Evolutionary conservation across 2,113 vertebrate genomes (phyloP).

Genomic region (Monopterus albus): DNA sequence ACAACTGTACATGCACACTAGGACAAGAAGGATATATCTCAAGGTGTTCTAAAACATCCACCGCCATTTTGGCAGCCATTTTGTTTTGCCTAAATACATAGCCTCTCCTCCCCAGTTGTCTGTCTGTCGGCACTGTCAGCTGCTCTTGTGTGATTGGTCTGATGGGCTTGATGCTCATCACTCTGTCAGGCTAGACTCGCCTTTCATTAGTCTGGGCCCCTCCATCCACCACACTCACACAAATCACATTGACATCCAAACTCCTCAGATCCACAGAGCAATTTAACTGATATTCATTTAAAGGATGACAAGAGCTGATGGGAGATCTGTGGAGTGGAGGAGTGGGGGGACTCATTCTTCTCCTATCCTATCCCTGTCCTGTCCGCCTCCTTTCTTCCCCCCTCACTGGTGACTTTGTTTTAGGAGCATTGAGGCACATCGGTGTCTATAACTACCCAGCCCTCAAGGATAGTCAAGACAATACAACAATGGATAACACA

Average conservation of each 20-base stretch:
- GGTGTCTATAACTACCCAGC: constrained; percentile 72
- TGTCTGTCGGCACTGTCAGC: constrained; percentile 84
- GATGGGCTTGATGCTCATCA: constrained; percentile 94
- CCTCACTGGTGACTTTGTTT: constrained; percentile 79
- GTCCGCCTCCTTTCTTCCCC: constrained; percentile 76
- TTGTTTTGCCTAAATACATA: constrained; percentile 77
- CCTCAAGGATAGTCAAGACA: constrained; percentile 74
- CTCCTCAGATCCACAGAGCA: constrained; percentile 99
- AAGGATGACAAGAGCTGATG: constrained; percentile 98
- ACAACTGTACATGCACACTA: not conserved
- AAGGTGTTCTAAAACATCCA: constrained; percentile 46
- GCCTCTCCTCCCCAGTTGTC: constrained; percentile 73
- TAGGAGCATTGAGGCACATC: constrained; percentile 77
- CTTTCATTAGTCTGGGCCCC: constrained; percentile 97
- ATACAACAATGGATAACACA: constrained; percentile 75
- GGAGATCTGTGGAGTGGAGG: constrained; percentile 89
- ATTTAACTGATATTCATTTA: constrained; percentile 99
- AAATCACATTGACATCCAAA: constrained; percentile 99
- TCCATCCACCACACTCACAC: constrained; percentile 96
- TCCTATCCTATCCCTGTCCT: constrained; percentile 78
- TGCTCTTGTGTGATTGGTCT: constrained; percentile 91
- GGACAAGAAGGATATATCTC: constrained; percentile 53
- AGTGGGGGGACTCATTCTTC: constrained; percentile 75
- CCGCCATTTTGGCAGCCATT: constrained; percentile 76
- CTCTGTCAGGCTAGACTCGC: constrained; percentile 93